A percentile compares a stretch with the other conserved stretches of the same genome.
These are phyloP conservation scores for Lytechinus pictus DNA, from an alignment of 35 echinoderm and acorn worm genomes.

Conservation along the genomic window DNA sequence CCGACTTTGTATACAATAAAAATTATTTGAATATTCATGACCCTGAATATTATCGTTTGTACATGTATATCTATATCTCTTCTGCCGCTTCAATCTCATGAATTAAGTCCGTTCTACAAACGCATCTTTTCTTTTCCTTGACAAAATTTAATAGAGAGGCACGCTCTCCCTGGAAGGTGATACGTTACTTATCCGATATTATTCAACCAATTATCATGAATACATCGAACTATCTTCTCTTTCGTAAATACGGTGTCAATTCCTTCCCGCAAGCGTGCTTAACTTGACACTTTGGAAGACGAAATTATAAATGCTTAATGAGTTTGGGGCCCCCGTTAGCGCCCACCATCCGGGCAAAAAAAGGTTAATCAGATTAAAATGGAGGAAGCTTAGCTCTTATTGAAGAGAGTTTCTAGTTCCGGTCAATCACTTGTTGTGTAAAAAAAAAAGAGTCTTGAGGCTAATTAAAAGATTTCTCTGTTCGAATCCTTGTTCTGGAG, in stretches of 20 bases:
- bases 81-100: background rate
- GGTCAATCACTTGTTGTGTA: too few relatives aligned
- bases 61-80: too few relatives aligned
- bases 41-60: too few relatives aligned
- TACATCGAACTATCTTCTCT: background rate
- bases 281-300: background rate
- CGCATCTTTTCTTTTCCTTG: background rate
- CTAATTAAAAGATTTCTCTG: too few relatives aligned
- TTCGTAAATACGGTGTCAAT: background rate
- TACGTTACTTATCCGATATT: background rate
- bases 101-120: background rate
- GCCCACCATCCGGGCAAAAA: background rate
- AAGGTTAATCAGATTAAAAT: background rate
- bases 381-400: background rate
- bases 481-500: too few relatives aligned
- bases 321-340: background rate
- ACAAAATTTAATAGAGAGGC: background rate
- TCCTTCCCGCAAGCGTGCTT: background rate
- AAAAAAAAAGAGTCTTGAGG: too few relatives aligned
- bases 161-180: background rate
- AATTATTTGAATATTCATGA: too few relatives aligned
- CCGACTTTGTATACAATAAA: too few relatives aligned
- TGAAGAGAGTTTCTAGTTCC: background rate
- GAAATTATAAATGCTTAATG: background rate
- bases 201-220: background rate